Conservation (phyloP, 2,797 vertebrate species). For the Muscicapa comitata region DNA sequence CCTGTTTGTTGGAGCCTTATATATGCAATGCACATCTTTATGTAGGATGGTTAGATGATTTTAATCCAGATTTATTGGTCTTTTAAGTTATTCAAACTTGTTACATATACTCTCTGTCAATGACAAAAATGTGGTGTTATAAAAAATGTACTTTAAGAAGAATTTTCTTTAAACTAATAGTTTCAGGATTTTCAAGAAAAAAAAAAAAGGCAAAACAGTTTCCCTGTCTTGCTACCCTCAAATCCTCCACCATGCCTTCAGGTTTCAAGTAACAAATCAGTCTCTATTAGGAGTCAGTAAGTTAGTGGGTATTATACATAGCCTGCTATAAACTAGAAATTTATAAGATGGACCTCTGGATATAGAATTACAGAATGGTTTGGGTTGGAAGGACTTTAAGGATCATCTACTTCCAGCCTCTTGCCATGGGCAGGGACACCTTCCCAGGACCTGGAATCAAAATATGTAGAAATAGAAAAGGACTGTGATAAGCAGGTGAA, state of each 20-base stretch:
- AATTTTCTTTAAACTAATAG: background rate
- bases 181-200: background rate
- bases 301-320: background rate
- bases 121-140: background rate
- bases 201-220: background rate
- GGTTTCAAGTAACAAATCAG: background rate
- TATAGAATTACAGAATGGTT: background rate
- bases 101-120: background rate
- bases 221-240: background rate
- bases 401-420: background rate
- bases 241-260: background rate
- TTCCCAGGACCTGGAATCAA: background rate
- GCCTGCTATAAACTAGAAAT: background rate
- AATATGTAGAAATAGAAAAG: background rate
- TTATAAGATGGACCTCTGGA: background rate
- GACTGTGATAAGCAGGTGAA: background rate
- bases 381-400: background rate
- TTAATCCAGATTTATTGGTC: background rate
- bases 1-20: background rate
- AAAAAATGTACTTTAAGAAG: background rate
- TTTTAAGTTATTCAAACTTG: background rate
- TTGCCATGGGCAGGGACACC: background rate
- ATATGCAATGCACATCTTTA: background rate
- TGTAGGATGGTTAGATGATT: background rate
- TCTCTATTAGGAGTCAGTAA: background rate